phyloP scores from a whole-genome alignment of 2,113 vertebrate species.

The Nibea coibor region DNA sequence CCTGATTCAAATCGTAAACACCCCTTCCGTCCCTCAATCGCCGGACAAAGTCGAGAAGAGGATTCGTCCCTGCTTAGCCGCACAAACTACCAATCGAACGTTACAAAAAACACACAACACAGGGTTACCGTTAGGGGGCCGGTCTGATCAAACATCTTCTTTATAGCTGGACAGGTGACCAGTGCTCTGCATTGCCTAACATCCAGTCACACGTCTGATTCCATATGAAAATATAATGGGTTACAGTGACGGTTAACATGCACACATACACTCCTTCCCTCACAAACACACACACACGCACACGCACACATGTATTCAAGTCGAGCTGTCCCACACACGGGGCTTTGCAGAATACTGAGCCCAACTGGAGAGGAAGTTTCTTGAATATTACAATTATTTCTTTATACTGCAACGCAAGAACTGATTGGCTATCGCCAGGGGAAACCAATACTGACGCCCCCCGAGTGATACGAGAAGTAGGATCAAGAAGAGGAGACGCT shows the following conservation, averaged over 20 bases:
- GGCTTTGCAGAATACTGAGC: conserved; percentile 62
- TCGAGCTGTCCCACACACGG: conserved; percentile 64
- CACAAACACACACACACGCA: conserved; percentile 34
- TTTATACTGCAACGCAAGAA: conserved; percentile 86
- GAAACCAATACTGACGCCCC: conserved; percentile 64
- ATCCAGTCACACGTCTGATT: conserved; percentile 55
- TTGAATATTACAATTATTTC: conserved; percentile 75
- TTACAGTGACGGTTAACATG: conserved; percentile 67
- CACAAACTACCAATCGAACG: neutral
- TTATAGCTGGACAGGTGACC: conserved; percentile 42
- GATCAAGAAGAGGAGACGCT: conserved; percentile 66
- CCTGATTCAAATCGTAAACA: conserved; percentile 51
- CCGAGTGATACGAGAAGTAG: conserved; percentile 78
- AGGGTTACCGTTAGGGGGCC: conserved; percentile 46
- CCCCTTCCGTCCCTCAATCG: conserved; percentile 5
- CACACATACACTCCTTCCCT: conserved; percentile 35
- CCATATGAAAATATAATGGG: conserved; percentile 74
- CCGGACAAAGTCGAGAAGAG: conserved; percentile 7
- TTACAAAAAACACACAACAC: neutral
- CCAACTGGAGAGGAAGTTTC: conserved; percentile 73
- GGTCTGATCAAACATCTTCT: conserved; percentile 37
- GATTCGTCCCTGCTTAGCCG: neutral
- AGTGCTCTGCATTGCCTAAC: conserved; percentile 60
- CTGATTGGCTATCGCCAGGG: conserved; percentile 85
- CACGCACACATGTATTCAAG: conserved; percentile 71